These are phyloP conservation scores for Melanerpes aurifrons DNA, from an alignment of 2,113 vertebrate genomes.

Conservation along the genomic window DNA sequence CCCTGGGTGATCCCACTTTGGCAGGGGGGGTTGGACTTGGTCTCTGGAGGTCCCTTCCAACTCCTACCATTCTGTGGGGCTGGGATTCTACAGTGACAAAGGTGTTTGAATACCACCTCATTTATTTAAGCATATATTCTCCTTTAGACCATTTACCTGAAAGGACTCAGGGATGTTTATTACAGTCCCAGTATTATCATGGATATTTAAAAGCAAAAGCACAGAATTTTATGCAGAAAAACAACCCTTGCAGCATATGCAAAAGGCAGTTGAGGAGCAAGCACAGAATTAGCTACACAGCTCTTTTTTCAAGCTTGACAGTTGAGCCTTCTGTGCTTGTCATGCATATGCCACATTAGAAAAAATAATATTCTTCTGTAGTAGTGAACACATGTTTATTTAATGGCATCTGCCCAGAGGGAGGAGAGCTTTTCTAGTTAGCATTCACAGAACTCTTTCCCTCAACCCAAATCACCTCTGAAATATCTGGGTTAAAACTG, in stretches of 20 bases:
- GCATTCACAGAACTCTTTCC: constrained; percentile 49
- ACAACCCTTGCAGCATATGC: constrained; percentile 30
- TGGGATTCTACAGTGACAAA: neutral
- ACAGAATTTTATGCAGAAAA: constrained; percentile 43
- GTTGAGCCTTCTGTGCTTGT: constrained; percentile 70
- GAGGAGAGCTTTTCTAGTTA: constrained; percentile 67
- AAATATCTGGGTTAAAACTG: constrained; percentile 69
- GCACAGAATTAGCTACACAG: constrained; percentile 55
- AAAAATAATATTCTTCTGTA: constrained; percentile 68
- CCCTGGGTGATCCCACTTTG: no score
- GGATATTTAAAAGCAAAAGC: constrained; percentile 36
- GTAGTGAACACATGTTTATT: constrained; percentile 72
- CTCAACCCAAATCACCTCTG: constrained; percentile 58
- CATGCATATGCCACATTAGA: constrained; percentile 69
- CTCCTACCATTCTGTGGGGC: no score
- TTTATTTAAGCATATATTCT: neutral
- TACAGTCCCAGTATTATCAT: neutral
- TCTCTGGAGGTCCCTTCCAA: no score
- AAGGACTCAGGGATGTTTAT: neutral
- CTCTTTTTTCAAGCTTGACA: constrained; percentile 66
- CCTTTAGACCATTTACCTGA: neutral
- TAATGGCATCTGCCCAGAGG: constrained; percentile 74
- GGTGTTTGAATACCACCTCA: neutral
- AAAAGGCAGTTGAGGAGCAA: constrained; percentile 32
- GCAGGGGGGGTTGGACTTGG: no score